phyloP scores from a whole-genome alignment of 2,113 vertebrate genomes.

The Ariopsis seemanni region DNA sequence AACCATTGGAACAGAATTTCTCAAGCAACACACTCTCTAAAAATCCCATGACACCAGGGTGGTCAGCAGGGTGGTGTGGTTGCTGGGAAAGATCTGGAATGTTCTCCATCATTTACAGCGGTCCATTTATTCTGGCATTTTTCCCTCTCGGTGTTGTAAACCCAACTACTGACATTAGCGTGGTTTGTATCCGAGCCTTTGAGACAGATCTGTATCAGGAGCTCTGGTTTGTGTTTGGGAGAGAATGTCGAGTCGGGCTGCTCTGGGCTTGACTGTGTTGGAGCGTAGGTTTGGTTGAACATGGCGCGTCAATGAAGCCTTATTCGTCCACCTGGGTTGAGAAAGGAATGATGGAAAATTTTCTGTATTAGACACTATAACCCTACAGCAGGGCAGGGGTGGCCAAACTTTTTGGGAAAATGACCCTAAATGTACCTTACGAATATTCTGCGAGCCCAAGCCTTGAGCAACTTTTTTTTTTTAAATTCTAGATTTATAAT shows the following conservation, averaged over 20 bases:
- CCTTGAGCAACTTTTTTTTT: too few relatives aligned
- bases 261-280: conserved; percentile 1
- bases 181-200: neutral
- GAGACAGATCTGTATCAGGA: conserved; percentile 23
- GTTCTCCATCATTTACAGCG: conserved; percentile 1
- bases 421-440: neutral
- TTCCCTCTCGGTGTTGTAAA: neutral
- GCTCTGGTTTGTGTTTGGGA: neutral
- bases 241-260: neutral
- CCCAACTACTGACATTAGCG: neutral
- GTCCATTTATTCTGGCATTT: conserved; percentile 11
- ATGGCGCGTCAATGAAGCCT: neutral
- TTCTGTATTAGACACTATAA: neutral
- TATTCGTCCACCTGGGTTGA: too few relatives aligned
- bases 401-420: neutral
- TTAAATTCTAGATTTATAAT: neutral
- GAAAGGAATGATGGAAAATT: neutral
- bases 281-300: neutral
- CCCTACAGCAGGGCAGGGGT: neutral
- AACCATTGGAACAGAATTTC: neutral
- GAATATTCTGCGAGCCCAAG: neutral
- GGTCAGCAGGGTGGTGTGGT: neutral
- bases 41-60: neutral
- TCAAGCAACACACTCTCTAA: neutral
- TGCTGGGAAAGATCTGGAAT: neutral